Base-by-base conservation (phyloP, 2,797 vertebrate genomes). In the Melanotaenia pygmaea region DNA sequence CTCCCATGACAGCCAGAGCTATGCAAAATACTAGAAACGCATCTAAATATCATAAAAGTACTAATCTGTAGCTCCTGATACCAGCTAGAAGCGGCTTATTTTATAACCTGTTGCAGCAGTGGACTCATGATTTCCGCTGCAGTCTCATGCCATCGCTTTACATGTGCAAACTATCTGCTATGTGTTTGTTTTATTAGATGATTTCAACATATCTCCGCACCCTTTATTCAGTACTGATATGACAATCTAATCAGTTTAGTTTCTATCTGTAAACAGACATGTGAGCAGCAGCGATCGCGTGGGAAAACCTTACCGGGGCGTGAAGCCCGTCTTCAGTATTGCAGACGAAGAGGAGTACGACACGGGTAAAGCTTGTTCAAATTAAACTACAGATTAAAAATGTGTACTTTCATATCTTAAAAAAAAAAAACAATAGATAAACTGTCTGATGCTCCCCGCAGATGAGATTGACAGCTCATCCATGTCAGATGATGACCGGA, bases 381-480 rank as follows among this genome's bases (percentile, higher is more conserved):
- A 24, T 22, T 3, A 18, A 3, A 2, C 32, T 18, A 1, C 20
- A 34, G 40, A 53, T 47, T 11, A 11, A 11, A 43, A n/a, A 4
- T 24, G 2, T 51, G 5, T 14, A 0, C 30, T 4, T 77, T 76
- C 68, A 65, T 53, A 67, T 62, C 63, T 38, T 30, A 54, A 59
- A 0, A 60, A 28, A 40, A 40, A 40, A 3, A 13, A 0, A 53
- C 5, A 6, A 40, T 14, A 5, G 0, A 5, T 34, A 47, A 61
- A 7, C 0, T 16, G 6, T 43, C 7, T 35, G 4, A 40, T 54
- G 11, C n/a, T 24, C 16, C 32, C 12, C 1, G 0, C 70, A 99
- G 98, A 99, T 94, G 98, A 99, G 94, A 98, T 99, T 47, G 98
- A 99, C 92, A 98, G 96, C 85, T 98, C 97, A 0, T 99, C 98